phyloP scores from a whole-genome alignment of 2,113 vertebrate genomes.

The Camelus dromedarius region DNA sequence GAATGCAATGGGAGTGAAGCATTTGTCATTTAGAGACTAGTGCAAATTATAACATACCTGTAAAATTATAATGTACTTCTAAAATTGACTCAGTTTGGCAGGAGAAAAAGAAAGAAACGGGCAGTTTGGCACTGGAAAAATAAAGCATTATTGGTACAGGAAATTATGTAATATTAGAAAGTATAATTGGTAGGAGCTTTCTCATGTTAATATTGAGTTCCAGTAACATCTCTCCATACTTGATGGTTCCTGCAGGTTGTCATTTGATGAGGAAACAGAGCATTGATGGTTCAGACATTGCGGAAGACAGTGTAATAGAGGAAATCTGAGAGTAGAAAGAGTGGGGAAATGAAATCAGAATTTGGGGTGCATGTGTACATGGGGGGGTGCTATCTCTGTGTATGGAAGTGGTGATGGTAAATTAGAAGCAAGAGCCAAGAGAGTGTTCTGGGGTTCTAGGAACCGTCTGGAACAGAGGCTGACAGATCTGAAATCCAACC shows the following conservation, averaged over 20 bases:
- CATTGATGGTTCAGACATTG: not conserved
- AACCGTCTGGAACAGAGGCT: not conserved
- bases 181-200: not conserved
- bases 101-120: not conserved
- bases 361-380: not conserved
- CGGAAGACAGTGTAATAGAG: not conserved
- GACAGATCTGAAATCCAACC: constrained; percentile 12
- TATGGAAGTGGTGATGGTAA: not conserved
- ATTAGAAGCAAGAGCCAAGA: not conserved
- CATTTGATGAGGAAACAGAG: not conserved
- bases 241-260: not conserved
- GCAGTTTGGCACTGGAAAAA: not conserved
- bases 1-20: not conserved
- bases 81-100: constrained; percentile 5
- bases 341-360: not conserved
- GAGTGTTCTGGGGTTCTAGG: not conserved
- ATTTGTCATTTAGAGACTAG: constrained; percentile 19
- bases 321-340: not conserved
- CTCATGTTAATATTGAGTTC: not conserved
- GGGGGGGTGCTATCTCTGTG: not conserved
- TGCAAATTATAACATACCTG: not conserved
- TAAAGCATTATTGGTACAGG: not conserved
- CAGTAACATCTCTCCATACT: not conserved
- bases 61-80: not conserved
- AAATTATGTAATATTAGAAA: not conserved